phyloP scores from a whole-genome alignment of 1,140 invertebrate genomes.

The Lasioglossum baleicum region DNA sequence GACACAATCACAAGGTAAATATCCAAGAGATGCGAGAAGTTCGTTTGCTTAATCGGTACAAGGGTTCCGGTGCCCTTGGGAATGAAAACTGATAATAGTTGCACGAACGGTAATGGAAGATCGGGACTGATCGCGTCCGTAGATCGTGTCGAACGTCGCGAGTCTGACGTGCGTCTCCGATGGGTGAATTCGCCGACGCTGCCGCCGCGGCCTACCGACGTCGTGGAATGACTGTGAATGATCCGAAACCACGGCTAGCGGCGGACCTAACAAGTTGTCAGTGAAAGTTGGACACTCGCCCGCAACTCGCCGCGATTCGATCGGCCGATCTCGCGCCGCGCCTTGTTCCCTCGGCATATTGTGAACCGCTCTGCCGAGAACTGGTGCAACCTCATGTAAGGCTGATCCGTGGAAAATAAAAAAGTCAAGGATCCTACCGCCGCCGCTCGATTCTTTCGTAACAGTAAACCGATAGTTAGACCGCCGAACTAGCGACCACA shows the following conservation, averaged over 20 bases:
- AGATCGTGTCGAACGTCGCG: neutral
- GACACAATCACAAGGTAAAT: neutral
- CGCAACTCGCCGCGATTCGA: conserved; percentile 43
- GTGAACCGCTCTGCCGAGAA: neutral
- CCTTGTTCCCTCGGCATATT: neutral
- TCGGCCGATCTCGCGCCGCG: conserved; percentile 17
- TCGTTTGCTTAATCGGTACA: neutral
- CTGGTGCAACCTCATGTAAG: conserved; percentile 1
- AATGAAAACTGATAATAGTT: neutral
- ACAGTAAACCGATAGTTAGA: too few species aligned
- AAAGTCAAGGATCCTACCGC: neutral
- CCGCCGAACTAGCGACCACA: too few species aligned
- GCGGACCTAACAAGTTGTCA: conserved; percentile 70
- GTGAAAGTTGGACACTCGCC: conserved; percentile 74
- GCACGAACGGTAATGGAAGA: neutral
- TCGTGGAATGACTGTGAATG: conserved; percentile 76
- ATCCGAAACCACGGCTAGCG: conserved; percentile 68
- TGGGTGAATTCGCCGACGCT: conserved; percentile 30
- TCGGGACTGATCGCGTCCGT: neutral
- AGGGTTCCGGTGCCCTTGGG: neutral
- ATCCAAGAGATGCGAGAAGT: neutral
- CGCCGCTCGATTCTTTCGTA: neutral
- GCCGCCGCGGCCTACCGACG: conserved; percentile 64
- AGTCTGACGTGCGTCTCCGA: neutral
- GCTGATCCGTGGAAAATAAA: neutral